Percentiles rank a stretch among this genome's conserved stretches.
phyloP scores from a whole-genome alignment of 2,113 vertebrate species.

The Chinchilla lanigera region DNA sequence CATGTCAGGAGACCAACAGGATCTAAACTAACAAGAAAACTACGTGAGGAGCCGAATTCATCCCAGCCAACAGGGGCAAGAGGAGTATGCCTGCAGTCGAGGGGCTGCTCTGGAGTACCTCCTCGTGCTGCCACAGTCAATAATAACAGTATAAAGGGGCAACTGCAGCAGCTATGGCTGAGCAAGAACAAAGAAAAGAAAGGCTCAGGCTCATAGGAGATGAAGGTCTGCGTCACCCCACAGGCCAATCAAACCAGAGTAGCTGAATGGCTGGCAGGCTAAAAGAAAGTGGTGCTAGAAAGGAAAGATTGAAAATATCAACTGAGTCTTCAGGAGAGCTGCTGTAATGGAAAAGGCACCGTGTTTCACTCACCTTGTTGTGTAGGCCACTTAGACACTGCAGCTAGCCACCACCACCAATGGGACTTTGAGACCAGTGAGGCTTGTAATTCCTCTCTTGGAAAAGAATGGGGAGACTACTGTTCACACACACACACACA shows the following conservation, averaged over 20 bases:
- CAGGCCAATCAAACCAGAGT: background rate
- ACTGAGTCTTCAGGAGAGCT: background rate
- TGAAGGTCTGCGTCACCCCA: background rate
- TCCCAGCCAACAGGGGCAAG: background rate
- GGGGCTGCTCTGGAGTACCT: background rate
- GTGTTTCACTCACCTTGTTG: background rate
- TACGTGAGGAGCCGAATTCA: background rate
- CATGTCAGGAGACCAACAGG: background rate
- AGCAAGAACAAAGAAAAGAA: background rate
- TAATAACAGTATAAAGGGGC: background rate
- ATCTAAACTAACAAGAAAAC: background rate
- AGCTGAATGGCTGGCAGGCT: background rate
- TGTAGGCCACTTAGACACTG: background rate
- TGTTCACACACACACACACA: background rate
- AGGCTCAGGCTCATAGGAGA: background rate
- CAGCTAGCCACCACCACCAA: background rate
- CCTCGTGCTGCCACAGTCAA: background rate
- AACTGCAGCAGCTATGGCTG: background rate
- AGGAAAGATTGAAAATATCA: constrained; percentile 4
- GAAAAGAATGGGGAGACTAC: background rate
- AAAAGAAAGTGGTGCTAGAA: background rate
- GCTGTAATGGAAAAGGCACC: background rate
- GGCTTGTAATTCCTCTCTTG: background rate
- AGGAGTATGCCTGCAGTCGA: background rate
- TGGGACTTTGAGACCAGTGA: background rate